Conservation (phyloP, 1,140 invertebrate genomes). For the Bombus terrestris region DNA sequence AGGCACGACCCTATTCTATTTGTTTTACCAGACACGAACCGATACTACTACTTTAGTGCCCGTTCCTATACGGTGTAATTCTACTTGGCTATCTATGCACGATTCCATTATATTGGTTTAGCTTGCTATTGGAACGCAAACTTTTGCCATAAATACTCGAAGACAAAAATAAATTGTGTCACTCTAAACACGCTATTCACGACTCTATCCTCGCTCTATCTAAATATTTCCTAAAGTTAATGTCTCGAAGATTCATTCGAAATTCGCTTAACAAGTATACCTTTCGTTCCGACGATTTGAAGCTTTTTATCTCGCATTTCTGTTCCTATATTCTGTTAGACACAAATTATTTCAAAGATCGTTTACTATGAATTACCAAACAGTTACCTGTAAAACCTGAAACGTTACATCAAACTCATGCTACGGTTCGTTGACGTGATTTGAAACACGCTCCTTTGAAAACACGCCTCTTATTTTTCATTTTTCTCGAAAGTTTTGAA, state of each 20-base stretch:
- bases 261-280: not conserved
- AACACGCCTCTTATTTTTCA: not conserved
- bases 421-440: not conserved
- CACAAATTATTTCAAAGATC: too few relatives aligned
- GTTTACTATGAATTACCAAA: not conserved
- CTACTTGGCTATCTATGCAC: slow-evolving; percentile 15
- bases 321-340: not conserved
- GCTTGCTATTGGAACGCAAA: not conserved
- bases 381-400: not conserved
- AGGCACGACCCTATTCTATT: not conserved
- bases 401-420: not conserved
- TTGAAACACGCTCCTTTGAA: not conserved
- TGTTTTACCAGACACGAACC: not conserved
- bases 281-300: not conserved
- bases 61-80: slow-evolving; percentile 1
- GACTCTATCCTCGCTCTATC: not conserved
- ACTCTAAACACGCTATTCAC: not conserved
- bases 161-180: not conserved
- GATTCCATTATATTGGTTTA: slow-evolving; percentile 1
- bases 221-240: not conserved
- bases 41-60: not conserved
- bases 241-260: not conserved
- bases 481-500: not conserved
- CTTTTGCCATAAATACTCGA: not conserved
- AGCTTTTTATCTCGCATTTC: not conserved